phyloP scores from a whole-genome alignment of 2,888 invertebrate species.

The Melanostoma mellinum region DNA sequence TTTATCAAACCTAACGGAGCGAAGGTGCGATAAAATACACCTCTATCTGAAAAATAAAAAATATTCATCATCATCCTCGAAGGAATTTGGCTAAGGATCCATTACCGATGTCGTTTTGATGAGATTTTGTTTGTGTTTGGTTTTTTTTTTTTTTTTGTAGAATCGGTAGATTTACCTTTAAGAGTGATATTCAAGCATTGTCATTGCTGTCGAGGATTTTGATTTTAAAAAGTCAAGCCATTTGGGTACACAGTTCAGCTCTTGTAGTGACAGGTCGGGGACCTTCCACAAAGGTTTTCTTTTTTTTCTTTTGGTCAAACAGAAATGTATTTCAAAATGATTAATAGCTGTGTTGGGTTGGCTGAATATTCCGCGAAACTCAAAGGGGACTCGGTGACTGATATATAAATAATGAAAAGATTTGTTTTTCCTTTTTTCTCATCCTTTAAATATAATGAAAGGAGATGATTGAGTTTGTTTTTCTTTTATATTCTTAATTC shows the following conservation, averaged over 20 bases:
- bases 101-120: constrained; percentile 28
- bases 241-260: constrained; percentile 23
- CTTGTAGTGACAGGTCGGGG: constrained; percentile 32
- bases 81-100: constrained; percentile 35
- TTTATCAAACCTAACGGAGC: constrained; percentile 1
- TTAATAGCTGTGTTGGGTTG: constrained; percentile 47
- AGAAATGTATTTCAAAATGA: constrained; percentile 26
- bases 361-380: background rate
- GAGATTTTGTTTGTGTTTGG: background rate
- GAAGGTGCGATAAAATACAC: constrained; percentile 5
- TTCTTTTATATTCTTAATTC: background rate
- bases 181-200: constrained; percentile 5
- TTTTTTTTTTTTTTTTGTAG: background rate
- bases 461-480: background rate
- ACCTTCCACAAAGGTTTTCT: constrained; percentile 20
- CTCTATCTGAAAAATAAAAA: constrained; percentile 7
- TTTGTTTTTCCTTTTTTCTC: constrained; percentile 2
- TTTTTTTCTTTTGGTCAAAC: background rate
- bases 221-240: background rate
- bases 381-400: constrained; percentile 39
- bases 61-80: constrained; percentile 41
- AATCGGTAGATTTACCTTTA: constrained; percentile 1
- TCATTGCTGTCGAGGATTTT: constrained; percentile 36
- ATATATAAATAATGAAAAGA: constrained; percentile 24
- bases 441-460: too few species aligned